Evolutionary conservation across 2,113 vertebrate genomes (phyloP), one percentile per base, ranked within the genome.

Genomic region (Trematomus loennbergii): DNA sequence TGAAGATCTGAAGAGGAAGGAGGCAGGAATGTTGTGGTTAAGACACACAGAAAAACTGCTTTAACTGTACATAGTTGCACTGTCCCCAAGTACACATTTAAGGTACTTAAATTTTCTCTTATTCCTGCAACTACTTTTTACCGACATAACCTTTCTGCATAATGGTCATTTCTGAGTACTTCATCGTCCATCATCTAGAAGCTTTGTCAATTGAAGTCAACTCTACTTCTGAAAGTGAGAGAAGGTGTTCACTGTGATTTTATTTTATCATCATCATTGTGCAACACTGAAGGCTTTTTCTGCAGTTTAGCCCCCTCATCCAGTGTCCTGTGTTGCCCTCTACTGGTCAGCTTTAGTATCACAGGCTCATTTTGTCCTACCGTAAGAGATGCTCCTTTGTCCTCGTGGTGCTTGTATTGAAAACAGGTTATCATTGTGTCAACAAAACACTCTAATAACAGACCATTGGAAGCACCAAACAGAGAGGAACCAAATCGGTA

Each of bases 1-100:
- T 96, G 91, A 99, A 99, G 85, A 99, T 98, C 98, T 99, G 85
- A 5, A n/a, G 53, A 75, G 20, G 12, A 50, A 18, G 25, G 63
- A 64, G 5, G 12, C 10, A 4, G 4, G 63, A 9, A 50, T 2
- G 22, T 11, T 36, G 72, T 10, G 16, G 18, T 16, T 7, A 11
- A 58, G 57, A 8, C 18, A 22, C 22, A 16, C 29, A 29, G 29
- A 29, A 29, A 29, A 18, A 50, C 1, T 50, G 29, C 15, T 20
- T 61, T 9, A 33, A 22, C 18, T 12, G 12, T 13, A 2, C n/a
- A 54, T 40, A 55, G 46, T n/a, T 59, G 9, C 15, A 25, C 36
- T 40, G 36, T 40, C 36, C 36, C 8, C 36, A 1, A 40, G 36
- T 40, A 40, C 36, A 40, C 36, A 40, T 40, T 40, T 40, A 40